Evolutionary conservation across 2,113 vertebrate genomes (phyloP).

Genomic region (Myrmecobius fasciatus): DNA sequence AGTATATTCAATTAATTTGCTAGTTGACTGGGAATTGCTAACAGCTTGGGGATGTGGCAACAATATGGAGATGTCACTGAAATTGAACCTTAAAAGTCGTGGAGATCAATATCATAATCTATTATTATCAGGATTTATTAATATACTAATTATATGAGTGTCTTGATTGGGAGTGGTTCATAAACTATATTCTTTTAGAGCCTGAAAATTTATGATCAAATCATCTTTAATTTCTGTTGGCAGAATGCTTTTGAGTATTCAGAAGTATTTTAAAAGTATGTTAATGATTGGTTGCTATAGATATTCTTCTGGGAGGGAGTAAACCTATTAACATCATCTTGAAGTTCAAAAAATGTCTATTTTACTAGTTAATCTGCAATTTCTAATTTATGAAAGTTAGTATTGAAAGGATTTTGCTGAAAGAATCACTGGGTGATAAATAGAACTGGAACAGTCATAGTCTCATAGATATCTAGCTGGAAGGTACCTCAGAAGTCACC

Average conservation of each 20-base stretch:
- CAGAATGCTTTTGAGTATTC: neutral
- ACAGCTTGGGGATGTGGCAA: neutral
- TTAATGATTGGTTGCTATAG: slow-evolving; percentile 4
- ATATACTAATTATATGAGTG: neutral
- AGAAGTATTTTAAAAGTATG: neutral
- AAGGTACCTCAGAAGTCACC: neutral
- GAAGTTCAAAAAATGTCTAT: neutral
- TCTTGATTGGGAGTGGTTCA: neutral
- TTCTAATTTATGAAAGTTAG: neutral
- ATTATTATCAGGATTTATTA: neutral
- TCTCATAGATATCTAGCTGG: neutral
- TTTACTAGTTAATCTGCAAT: neutral
- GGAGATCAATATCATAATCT: neutral
- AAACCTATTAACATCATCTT: neutral
- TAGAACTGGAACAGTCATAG: neutral
- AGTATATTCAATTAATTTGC: neutral
- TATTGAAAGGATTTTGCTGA: neutral
- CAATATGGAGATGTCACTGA: neutral
- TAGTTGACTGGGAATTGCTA: neutral
- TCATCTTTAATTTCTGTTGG: neutral
- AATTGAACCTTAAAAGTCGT: neutral
- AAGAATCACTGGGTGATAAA: neutral
- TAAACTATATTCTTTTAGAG: neutral
- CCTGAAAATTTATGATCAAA: slow-evolving; percentile 1
- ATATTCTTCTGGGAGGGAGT: slow-evolving; percentile 13